Evolutionary conservation across 2,888 invertebrate species (phyloP).

Genomic region (Calameuta filiformis): DNA sequence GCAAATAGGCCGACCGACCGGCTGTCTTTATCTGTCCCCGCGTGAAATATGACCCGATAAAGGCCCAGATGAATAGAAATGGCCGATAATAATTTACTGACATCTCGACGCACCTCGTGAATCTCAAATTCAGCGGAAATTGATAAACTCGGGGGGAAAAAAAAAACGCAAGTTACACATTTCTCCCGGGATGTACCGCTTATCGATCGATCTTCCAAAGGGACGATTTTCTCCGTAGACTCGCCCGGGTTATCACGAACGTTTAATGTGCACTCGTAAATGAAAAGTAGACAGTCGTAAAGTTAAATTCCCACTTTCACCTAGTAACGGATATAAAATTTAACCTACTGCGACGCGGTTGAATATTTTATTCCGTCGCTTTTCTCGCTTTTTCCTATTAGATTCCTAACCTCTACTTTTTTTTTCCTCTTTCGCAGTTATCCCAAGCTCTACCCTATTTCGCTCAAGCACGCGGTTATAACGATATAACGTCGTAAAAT

Average conservation of each 20-base stretch:
- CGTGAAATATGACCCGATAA: constrained; percentile 7
- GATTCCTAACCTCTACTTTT: not conserved
- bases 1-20: constrained; percentile 1
- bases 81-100: constrained; percentile 7
- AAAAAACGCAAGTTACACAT: not conserved
- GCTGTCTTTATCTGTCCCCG: not conserved
- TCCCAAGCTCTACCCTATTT: not conserved
- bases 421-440: not conserved
- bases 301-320: no score
- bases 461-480: not conserved
- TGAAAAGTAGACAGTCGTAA: no score
- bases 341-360: no score
- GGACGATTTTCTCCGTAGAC: not conserved
- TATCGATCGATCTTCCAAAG: not conserved
- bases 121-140: not conserved
- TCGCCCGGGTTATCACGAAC: not conserved
- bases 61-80: constrained; percentile 7
- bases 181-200: not conserved
- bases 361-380: not conserved
- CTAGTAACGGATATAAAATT: no score
- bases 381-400: not conserved
- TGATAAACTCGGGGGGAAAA: not conserved
- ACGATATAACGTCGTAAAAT: not conserved
- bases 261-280: no score
- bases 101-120: not conserved